phyloP scores from a whole-genome alignment of 37 sponge, comb jelly and placozoan species.

The Beroe forskalii region DNA sequence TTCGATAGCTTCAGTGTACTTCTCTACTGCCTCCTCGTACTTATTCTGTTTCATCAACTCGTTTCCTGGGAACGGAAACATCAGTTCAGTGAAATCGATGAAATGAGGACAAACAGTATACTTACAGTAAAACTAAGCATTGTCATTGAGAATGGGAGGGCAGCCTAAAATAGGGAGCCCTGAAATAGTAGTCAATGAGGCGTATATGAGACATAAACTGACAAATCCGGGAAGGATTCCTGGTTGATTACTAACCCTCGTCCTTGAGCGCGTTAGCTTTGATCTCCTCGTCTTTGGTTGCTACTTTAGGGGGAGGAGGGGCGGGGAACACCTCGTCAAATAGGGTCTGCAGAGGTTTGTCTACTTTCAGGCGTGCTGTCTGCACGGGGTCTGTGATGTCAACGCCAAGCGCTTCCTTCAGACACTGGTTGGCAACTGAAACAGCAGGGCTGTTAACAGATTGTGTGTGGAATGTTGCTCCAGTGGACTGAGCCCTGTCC shows the following conservation, averaged over 20 bases:
- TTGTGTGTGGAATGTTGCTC: too few species aligned
- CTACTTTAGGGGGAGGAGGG: not conserved
- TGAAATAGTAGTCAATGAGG: too few species aligned
- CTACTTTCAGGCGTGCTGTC: constrained; percentile 13
- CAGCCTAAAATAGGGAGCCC: too few species aligned
- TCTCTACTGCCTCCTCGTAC: constrained; percentile 54
- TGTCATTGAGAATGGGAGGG: too few species aligned
- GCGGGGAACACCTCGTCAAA: constrained; percentile 24
- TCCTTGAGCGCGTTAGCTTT: constrained; percentile 18
- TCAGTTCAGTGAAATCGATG: too few species aligned
- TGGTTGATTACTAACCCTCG: not conserved
- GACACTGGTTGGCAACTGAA: constrained; percentile 52
- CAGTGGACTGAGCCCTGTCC: too few species aligned
- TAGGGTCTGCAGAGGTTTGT: not conserved
- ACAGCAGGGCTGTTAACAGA: too few species aligned
- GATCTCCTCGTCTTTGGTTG: constrained; percentile 42
- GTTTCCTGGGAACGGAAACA: constrained; percentile 25
- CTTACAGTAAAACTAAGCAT: too few species aligned
- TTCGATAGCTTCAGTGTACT: constrained; percentile 51
- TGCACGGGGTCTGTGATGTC: constrained; percentile 17
- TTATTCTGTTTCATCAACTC: constrained; percentile 63
- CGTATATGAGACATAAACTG: too few species aligned
- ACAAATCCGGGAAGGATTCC: too few species aligned
- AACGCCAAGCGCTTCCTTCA: constrained; percentile 33
- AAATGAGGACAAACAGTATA: too few species aligned